Percentiles rank a stretch among this genome's conserved stretches.
Evolutionary conservation across 1,140 invertebrate genomes (phyloP).

Genomic region (Pseudomyrmex pallidus): DNA sequence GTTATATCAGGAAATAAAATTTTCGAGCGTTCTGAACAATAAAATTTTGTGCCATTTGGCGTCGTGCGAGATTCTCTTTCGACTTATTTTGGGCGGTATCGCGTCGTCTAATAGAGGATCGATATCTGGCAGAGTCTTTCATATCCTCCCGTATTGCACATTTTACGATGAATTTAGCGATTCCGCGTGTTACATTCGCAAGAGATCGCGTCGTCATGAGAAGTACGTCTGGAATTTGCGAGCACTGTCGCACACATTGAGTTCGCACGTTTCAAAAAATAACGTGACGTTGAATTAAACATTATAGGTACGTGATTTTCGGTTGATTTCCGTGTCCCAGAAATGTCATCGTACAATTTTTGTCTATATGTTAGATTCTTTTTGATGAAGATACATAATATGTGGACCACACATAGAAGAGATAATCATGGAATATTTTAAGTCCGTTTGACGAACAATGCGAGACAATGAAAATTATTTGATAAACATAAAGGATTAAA

Average conservation of each 20-base stretch:
- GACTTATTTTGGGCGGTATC: conserved; percentile 9
- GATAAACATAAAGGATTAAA: conserved; percentile 22
- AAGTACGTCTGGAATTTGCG: conserved; percentile 38
- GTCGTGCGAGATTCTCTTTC: conserved; percentile 13
- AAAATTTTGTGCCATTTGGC: neutral
- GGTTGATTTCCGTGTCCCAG: conserved; percentile 19
- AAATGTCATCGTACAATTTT: conserved; percentile 2
- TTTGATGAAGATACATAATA: no score
- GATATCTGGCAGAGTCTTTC: conserved; percentile 13
- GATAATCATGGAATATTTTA: neutral
- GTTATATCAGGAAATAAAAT: neutral
- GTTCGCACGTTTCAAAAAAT: conserved; percentile 36
- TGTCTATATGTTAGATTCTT: neutral
- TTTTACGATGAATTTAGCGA: conserved; percentile 57
- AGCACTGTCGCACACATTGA: conserved; percentile 34
- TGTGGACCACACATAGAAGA: neutral
- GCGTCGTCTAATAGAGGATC: conserved; percentile 11
- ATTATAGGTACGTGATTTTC: conserved; percentile 33
- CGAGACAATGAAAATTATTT: conserved; percentile 22
- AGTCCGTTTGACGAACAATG: neutral
- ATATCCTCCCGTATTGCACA: conserved; percentile 30
- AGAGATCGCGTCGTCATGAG: conserved; percentile 38
- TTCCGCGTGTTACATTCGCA: conserved; percentile 45
- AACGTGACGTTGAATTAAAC: conserved; percentile 54
- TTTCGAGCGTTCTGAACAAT: neutral